Percentiles rank a stretch among this genome's conserved stretches.
Evolutionary conservation across 2,888 invertebrate genomes (phyloP).

Genomic region (Lutraria lutraria): DNA sequence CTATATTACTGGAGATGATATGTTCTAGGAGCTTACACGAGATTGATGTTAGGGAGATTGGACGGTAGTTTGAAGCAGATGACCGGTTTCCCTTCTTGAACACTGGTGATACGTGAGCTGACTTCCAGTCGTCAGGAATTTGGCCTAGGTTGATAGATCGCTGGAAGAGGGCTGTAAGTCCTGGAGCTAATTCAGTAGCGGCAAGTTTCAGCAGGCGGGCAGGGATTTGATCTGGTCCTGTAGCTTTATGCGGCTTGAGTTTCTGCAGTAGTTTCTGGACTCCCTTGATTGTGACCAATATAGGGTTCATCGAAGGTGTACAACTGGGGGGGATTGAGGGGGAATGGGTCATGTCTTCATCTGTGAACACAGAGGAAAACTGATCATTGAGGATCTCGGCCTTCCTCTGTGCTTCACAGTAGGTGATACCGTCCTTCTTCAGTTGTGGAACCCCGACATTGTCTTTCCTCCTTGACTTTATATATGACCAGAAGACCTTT

Average conservation of each 20-base stretch:
- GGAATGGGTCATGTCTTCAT: slow-evolving; percentile 50
- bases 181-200: not conserved
- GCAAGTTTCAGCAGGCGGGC: slow-evolving; percentile 25
- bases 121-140: not conserved
- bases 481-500: slow-evolving; percentile 46
- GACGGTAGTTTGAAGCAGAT: slow-evolving; percentile 13
- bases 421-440: slow-evolving; percentile 48
- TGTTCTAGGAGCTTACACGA: too few species aligned
- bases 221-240: slow-evolving; percentile 55
- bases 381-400: slow-evolving; percentile 59
- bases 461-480: slow-evolving; percentile 51
- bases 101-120: slow-evolving; percentile 4
- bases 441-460: slow-evolving; percentile 44
- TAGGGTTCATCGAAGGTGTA: slow-evolving; percentile 8
- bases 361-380: slow-evolving; percentile 46
- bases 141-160: not conserved
- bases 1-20: too few species aligned
- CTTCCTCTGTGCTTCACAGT: slow-evolving; percentile 41
- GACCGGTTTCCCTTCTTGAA: slow-evolving; percentile 49
- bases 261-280: too few species aligned
- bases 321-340: too few species aligned
- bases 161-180: too few species aligned
- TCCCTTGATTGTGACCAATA: not conserved
- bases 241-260: not conserved
- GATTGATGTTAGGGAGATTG: not conserved